A percentile compares a stretch with the other conserved stretches of the same genome.
Evolutionary conservation across 1,140 invertebrate genomes (phyloP).

Genomic region (Caerostris darwini): DNA sequence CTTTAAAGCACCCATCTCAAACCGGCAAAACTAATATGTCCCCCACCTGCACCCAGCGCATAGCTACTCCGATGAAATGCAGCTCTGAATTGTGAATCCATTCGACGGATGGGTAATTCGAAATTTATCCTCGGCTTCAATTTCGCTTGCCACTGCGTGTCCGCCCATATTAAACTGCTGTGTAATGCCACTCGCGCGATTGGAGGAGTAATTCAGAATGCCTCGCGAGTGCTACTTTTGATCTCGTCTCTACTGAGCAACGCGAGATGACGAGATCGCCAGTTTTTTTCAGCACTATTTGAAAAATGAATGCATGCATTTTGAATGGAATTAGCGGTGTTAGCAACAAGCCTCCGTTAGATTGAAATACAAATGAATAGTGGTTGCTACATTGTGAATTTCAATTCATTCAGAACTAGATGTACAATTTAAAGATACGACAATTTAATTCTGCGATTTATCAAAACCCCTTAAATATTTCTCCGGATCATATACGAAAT

Average conservation of each 20-base stretch:
- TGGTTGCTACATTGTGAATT: too few species aligned
- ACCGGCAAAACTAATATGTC: too few species aligned
- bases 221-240: background rate
- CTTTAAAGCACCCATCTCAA: too few species aligned
- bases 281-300: background rate
- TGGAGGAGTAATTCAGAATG: background rate
- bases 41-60: background rate
- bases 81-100: background rate
- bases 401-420: too few species aligned
- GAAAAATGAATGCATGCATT: too few species aligned
- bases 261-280: background rate
- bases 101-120: constrained; percentile 28
- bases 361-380: too few species aligned
- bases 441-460: too few species aligned
- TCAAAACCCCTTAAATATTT: too few species aligned
- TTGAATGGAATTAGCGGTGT: too few species aligned
- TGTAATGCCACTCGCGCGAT: background rate
- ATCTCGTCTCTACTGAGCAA: background rate
- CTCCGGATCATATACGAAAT: too few species aligned
- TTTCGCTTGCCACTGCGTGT: background rate
- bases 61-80: background rate
- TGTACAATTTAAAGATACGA: too few species aligned
- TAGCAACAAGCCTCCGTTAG: too few species aligned
- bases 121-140: constrained; percentile 47
- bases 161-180: background rate